These are phyloP conservation scores for Hermaeophaga mercurialis DNA, from an alignment of 2,888 invertebrate genomes.

Conservation along the genomic window DNA sequence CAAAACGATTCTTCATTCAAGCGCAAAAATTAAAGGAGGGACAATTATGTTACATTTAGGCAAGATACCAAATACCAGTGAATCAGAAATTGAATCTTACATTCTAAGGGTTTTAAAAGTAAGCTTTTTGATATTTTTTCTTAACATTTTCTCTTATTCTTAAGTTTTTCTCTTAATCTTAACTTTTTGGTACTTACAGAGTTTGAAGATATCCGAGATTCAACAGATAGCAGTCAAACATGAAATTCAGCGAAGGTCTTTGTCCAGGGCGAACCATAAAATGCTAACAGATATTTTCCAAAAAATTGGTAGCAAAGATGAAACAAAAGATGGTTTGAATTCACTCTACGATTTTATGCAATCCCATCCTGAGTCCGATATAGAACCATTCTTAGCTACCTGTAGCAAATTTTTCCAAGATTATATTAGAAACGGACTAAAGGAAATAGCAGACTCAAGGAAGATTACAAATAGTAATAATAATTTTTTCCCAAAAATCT, in stretches of 20 bases:
- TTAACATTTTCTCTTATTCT: too few relatives aligned
- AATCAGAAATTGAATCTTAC: constrained; percentile 87
- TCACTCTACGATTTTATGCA: constrained; percentile 80
- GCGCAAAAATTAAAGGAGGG: constrained; percentile 86
- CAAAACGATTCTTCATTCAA: constrained; percentile 90
- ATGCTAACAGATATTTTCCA: constrained; percentile 87
- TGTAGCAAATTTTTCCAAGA: constrained; percentile 86
- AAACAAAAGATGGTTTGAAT: constrained; percentile 79
- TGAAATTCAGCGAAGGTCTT: constrained; percentile 53
- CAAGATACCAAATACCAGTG: constrained; percentile 76
- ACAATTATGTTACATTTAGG: constrained; percentile 79
- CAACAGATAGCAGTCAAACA: constrained; percentile 54
- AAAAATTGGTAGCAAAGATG: constrained; percentile 88
- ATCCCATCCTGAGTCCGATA: constrained; percentile 83
- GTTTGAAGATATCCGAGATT: constrained; percentile 60
- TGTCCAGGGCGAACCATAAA: constrained; percentile 83
- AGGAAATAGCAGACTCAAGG: constrained; percentile 60
- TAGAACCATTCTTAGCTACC: constrained; percentile 82
- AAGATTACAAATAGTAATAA: constrained; percentile 39
- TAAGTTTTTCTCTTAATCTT: too few relatives aligned
- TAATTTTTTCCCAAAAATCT: too few relatives aligned
- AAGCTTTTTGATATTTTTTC: too few relatives aligned
- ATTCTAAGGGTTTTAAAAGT: constrained; percentile 81
- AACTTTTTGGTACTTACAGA: too few relatives aligned
- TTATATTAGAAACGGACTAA: constrained; percentile 80